Base-by-base conservation (phyloP, 2,888 invertebrate genomes). In the Coleophora deauratella region DNA sequence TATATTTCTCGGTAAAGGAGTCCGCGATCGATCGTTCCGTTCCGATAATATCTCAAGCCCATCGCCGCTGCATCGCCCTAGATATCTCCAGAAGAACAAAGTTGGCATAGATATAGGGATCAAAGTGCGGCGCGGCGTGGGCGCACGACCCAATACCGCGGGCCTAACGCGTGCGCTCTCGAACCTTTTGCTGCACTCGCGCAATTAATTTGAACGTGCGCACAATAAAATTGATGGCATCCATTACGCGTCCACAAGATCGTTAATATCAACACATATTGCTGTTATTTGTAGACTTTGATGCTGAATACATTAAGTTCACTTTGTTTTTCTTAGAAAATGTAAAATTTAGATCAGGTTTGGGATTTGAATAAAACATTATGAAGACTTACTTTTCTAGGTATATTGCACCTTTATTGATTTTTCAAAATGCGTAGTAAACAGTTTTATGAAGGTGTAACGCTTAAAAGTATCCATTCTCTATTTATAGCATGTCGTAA, bases 101-200 rank as follows among this genome's bases (percentile, higher is more conserved):
- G 75, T 82, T 85, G 84, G 84, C 84, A 82, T 85, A 78, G 79
- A 81, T 73, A 68, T 71, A 65, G 59, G 73, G 80, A 81, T 80
- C 82, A 82, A 82, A 81, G 82, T 81, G 79, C 80, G 65, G 72
- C 71, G 79, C 80, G 65, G 72, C 71, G 82, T 82, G 80, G 82
- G 82, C 80, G 81, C 71, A 59, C 74, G 82, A 74, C 81, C 81
- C 70, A 80, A 84, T 82, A 82, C 84, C 80, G 61, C 73, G 61
- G 61, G 62, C 65, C 59, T 65, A 63, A 53, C 76, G 73, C 74
- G 65, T 65, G 71, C 78, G 74, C 72, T 67, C 55, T 13, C 35
- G 66, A 67, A 70, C 73, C 80, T 76, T 74, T 72, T 66, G 66
- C 55, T 66, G 62, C 63, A 62, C 59, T 40, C 57, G 54, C 58